Evolutionary conservation across 1,140 invertebrate species (phyloP).

Genomic region (Halyomorpha halys): DNA sequence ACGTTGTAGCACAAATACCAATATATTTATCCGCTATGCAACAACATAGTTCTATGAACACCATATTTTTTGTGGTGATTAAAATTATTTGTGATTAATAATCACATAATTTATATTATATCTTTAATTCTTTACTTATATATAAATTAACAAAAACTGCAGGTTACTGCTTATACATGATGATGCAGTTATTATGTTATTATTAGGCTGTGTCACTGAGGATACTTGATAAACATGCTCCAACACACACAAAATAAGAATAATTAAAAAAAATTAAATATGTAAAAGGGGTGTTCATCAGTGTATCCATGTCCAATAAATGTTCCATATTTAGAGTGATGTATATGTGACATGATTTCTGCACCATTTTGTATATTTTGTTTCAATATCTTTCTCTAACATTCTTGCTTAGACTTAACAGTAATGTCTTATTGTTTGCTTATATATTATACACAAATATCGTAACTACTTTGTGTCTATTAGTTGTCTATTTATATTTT

Average conservation of each 20-base stretch:
- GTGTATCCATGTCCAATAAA: conserved; percentile 11
- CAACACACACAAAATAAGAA: neutral
- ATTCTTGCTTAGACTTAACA: conserved; percentile 22
- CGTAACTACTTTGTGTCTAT: conserved; percentile 28
- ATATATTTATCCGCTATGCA: conserved; percentile 20
- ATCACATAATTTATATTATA: conserved; percentile 21
- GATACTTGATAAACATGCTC: conserved; percentile 14
- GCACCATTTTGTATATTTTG: conserved; percentile 19
- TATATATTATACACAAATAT: conserved; percentile 25
- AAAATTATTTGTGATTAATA: conserved; percentile 13
- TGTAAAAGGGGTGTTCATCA: conserved; percentile 7
- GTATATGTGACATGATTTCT: conserved; percentile 12
- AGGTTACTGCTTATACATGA: conserved; percentile 1
- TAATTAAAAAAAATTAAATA: neutral
- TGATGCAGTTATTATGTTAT: conserved; percentile 2
- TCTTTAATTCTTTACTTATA: conserved; percentile 24
- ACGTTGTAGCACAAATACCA: conserved; percentile 29
- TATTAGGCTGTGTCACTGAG: conserved; percentile 20
- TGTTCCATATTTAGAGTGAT: conserved; percentile 16
- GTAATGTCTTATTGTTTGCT: conserved; percentile 24
- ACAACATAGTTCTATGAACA: conserved; percentile 23
- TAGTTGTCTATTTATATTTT: conserved; percentile 27
- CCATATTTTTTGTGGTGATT: conserved; percentile 21
- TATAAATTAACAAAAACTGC: conserved; percentile 19
- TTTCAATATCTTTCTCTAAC: conserved; percentile 26